These are phyloP conservation scores for Eupithecia dodoneata DNA, from an alignment of 2,888 invertebrate genomes.

Conservation along the genomic window DNA sequence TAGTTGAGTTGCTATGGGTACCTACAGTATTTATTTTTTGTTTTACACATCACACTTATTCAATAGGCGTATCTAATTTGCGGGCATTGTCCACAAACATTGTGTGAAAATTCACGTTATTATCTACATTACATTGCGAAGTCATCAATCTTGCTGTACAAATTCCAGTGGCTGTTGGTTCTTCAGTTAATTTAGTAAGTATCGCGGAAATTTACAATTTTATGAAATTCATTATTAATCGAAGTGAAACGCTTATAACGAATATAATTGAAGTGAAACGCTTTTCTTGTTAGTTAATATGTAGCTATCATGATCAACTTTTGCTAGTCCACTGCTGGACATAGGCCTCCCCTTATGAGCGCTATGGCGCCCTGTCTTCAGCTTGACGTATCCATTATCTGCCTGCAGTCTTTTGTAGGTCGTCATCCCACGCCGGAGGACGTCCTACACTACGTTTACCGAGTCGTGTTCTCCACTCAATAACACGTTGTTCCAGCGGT, in stretches of 20 bases:
- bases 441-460: too few relatives aligned
- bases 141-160: constrained; percentile 48
- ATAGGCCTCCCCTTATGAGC: too few relatives aligned
- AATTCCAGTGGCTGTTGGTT: constrained; percentile 43
- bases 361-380: too few relatives aligned
- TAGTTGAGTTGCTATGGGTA: background rate
- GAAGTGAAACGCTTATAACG: too few relatives aligned
- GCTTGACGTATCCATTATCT: too few relatives aligned
- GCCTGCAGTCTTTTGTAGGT: too few relatives aligned
- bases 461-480: too few relatives aligned
- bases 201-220: background rate
- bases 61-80: background rate
- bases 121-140: background rate
- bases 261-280: background rate
- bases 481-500: too few relatives aligned
- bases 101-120: background rate
- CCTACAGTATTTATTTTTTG: background rate
- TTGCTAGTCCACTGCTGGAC: too few relatives aligned
- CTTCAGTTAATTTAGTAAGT: background rate
- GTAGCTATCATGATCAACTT: too few relatives aligned
- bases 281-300: too few relatives aligned
- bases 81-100: background rate
- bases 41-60: background rate
- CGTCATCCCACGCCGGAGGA: too few relatives aligned
- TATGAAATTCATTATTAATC: background rate